Evolutionary conservation across 2,113 vertebrate genomes (phyloP), one percentile per base, ranked within the genome.

Genomic region (Hoplias malabaricus): DNA sequence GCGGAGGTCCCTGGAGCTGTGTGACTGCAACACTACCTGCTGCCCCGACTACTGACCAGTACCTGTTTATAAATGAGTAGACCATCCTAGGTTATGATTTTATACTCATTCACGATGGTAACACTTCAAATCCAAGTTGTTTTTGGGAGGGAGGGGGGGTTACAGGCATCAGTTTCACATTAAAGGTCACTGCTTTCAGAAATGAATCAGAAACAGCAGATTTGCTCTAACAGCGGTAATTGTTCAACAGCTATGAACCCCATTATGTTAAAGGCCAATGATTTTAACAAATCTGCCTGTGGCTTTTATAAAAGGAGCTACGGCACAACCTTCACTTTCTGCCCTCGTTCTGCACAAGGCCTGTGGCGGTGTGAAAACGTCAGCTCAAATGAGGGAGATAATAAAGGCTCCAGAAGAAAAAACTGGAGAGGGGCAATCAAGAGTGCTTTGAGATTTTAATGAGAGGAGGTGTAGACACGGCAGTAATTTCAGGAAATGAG

Each of bases 201-300:
- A n/a, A n/a, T n/a, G n/a, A n/a, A n/a, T n/a, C n/a, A n/a, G n/a
- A n/a, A n/a, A n/a, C n/a, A n/a, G n/a, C n/a, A n/a, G n/a, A n/a
- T n/a, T n/a, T n/a, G n/a, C 86, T 61, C 67, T 54, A 86, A 50
- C 69, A 54, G 25, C 82, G 80, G 79, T 80, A 86, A 86, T 86
- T 89, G 86, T 84, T 85, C 75, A 72, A 73, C 83, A 23, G 71
- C 21, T 33, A 54, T 76, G 36, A 29, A 31, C 77, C 33, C 46
- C 23, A 62, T 90, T 89, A 89, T 82, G 87, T 88, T 91, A 84
- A 80, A 79, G 87, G 79, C 83, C 81, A 85, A 87, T 83, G 76
- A 85, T 79, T 82, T 62, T 70, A 77, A 86, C 85, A 88, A 90
- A 90, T 90, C 84, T 79, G 87, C 86, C 87, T 89, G 87, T 87